These are phyloP conservation scores for Hormiphora californensis DNA, from an alignment of 37 sponge, comb jelly and placozoan genomes.

Conservation along the genomic window DNA sequence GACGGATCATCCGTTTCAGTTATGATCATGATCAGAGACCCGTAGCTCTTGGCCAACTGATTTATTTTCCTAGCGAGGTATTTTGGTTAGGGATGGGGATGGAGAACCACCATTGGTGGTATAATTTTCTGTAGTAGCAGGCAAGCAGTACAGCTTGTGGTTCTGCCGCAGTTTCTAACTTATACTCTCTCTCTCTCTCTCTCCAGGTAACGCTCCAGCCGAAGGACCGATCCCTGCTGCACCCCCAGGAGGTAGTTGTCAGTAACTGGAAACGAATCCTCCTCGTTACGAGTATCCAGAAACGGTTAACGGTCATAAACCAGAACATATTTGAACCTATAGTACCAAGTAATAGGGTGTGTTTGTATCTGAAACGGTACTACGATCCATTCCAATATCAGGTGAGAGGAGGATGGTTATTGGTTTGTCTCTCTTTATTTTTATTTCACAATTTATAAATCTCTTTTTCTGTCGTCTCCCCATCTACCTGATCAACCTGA, in stretches of 20 bases:
- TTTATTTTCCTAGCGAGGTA: conserved; percentile 41
- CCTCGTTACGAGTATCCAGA: conserved; percentile 10
- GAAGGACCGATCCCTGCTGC: neutral
- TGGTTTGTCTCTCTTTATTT: no score
- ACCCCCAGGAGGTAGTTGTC: conserved; percentile 44
- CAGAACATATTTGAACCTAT: conserved; percentile 50
- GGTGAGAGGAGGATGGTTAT: no score
- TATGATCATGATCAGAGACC: conserved; percentile 30
- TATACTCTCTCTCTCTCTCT: neutral
- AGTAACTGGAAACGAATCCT: conserved; percentile 37
- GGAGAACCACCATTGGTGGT: no score
- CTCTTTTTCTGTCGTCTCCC: no score
- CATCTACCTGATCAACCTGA: no score
- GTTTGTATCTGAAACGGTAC: conserved; percentile 1
- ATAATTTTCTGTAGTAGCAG: no score
- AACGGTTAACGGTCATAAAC: neutral
- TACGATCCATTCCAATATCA: conserved; percentile 42
- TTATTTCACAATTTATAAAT: no score
- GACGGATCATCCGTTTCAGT: conserved; percentile 17
- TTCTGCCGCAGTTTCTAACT: neutral
- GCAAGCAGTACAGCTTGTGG: neutral
- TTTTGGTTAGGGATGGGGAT: no score
- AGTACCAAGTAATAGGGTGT: neutral
- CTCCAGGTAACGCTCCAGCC: neutral
- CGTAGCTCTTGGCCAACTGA: conserved; percentile 8